Evolutionary conservation across 1,140 invertebrate species (phyloP).

Genomic region (Arctopsyche grandis): DNA sequence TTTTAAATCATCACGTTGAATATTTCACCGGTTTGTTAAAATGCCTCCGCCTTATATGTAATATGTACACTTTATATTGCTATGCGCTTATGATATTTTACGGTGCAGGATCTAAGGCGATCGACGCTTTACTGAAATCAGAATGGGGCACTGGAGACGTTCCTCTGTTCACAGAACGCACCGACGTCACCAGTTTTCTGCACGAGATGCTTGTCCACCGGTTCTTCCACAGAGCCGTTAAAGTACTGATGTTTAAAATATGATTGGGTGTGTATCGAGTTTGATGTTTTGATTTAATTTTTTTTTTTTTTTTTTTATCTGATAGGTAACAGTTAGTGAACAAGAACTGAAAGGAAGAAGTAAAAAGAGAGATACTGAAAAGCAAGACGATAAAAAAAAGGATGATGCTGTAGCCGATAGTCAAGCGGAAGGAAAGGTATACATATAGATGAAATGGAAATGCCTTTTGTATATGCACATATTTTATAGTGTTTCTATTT

Average conservation of each 20-base stretch:
- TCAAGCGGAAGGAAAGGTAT: conserved; percentile 65
- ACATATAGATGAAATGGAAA: neutral
- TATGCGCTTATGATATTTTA: neutral
- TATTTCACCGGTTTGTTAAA: conserved; percentile 88
- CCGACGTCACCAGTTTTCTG: conserved; percentile 83
- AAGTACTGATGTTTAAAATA: conserved; percentile 63
- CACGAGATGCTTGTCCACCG: conserved; percentile 90
- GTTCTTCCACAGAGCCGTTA: conserved; percentile 94
- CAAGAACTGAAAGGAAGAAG: conserved; percentile 76
- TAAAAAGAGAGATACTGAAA: conserved; percentile 73
- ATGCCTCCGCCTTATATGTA: neutral
- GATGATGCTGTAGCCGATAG: conserved; percentile 65
- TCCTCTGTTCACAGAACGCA: conserved; percentile 83
- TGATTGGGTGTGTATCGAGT: neutral
- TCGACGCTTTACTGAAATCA: conserved; percentile 91
- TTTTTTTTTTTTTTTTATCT: neutral
- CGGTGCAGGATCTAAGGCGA: conserved; percentile 79
- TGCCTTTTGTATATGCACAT: neutral
- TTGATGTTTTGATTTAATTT: neutral
- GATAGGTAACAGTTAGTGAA: conserved; percentile 75
- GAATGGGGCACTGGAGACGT: conserved; percentile 86
- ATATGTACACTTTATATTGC: neutral
- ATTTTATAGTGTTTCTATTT: neutral
- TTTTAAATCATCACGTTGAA: conserved; percentile 94
- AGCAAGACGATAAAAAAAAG: conserved; percentile 65